Evolutionary conservation across 2,888 invertebrate species (phyloP).

Genomic region (Microchrysa polita): DNA sequence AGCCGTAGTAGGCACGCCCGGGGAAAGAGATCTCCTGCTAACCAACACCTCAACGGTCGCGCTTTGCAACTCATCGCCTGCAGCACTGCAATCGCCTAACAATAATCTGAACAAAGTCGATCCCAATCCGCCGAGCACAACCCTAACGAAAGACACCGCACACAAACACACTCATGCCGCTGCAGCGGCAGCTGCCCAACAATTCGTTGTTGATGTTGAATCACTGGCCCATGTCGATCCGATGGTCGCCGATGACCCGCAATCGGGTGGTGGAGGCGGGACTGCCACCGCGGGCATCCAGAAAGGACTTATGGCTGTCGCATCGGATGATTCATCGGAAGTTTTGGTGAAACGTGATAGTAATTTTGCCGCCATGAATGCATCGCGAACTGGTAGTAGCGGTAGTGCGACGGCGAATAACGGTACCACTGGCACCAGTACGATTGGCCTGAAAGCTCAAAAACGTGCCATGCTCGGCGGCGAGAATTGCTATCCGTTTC

Average conservation of each 20-base stretch:
- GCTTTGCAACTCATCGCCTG: constrained; percentile 2
- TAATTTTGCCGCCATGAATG: too few species aligned
- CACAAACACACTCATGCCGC: background rate
- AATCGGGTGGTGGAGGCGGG: background rate
- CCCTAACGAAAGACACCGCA: too few species aligned
- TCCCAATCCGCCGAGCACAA: background rate
- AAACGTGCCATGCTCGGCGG: background rate
- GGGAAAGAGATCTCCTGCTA: constrained; percentile 7
- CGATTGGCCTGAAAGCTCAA: background rate
- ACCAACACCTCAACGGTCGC: background rate
- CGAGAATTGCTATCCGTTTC: constrained; percentile 65
- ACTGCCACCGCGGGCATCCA: background rate
- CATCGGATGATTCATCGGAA: background rate
- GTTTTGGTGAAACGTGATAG: background rate
- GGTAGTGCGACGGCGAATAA: background rate
- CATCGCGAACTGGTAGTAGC: background rate
- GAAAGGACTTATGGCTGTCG: too few species aligned
- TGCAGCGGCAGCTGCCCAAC: background rate
- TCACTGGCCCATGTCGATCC: background rate
- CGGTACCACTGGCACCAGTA: constrained; percentile 20
- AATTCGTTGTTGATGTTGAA: background rate
- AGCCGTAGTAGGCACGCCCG: background rate
- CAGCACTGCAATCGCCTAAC: constrained; percentile 56
- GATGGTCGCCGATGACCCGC: background rate
- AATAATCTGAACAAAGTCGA: constrained; percentile 56